These are phyloP conservation scores for Penaeus chinensis DNA, from an alignment of 1,140 invertebrate genomes.

Conservation along the genomic window DNA sequence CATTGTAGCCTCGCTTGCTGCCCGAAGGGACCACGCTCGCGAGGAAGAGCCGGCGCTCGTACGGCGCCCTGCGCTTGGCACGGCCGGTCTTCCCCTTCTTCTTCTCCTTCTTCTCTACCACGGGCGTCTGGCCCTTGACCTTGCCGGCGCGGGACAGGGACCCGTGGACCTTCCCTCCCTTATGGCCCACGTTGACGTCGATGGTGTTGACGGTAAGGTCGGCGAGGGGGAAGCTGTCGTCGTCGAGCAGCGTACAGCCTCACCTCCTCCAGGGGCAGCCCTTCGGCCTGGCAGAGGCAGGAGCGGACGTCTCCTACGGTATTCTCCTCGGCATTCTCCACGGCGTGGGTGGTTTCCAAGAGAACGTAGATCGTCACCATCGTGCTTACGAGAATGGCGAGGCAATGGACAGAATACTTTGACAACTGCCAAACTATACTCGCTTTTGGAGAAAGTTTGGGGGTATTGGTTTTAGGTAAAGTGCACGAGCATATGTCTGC, in stretches of 20 bases:
- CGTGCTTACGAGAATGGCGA: constrained; percentile 22
- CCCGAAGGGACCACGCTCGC: constrained; percentile 96
- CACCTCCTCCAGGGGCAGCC: constrained; percentile 76
- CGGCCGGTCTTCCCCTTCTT: constrained; percentile 99
- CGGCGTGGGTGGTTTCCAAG: constrained; percentile 73
- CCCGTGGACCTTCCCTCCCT: constrained; percentile 97
- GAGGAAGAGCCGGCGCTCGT: constrained; percentile 94
- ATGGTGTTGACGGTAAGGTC: constrained; percentile 77
- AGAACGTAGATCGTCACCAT: constrained; percentile 78
- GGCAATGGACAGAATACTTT: too few species aligned
- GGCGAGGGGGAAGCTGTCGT: constrained; percentile 75
- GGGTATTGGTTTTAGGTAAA: too few species aligned
- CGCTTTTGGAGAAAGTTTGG: too few species aligned
- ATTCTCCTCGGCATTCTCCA: constrained; percentile 75
- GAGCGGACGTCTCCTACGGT: constrained; percentile 68
- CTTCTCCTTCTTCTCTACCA: constrained; percentile 99
- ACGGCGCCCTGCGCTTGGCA: constrained; percentile 97
- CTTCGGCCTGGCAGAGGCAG: constrained; percentile 39
- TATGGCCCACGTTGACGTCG: constrained; percentile 83
- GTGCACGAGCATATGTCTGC: too few species aligned
- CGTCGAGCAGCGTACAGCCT: constrained; percentile 79
- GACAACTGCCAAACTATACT: too few species aligned
- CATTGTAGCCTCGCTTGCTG: constrained; percentile 96
- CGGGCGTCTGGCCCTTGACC: constrained; percentile 99
- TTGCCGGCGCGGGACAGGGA: constrained; percentile 99